A percentile compares a stretch with the other conserved stretches of the same genome.
Evolutionary conservation across 2,113 vertebrate species (phyloP).

Genomic region (Sardina pilchardus): DNA sequence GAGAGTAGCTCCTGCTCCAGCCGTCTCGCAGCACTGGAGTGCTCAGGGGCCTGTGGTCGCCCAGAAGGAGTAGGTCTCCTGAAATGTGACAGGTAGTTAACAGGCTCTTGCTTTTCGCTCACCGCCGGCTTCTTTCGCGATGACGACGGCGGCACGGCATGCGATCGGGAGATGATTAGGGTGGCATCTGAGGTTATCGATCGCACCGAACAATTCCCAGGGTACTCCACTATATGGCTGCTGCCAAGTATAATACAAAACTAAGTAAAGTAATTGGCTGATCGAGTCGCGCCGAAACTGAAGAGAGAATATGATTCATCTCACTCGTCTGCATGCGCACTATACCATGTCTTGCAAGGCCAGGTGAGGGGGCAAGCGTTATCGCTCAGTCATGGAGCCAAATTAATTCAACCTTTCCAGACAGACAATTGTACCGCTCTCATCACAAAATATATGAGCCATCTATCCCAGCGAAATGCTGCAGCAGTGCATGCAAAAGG

Average conservation of each 20-base stretch:
- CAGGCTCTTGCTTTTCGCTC: conserved; percentile 41
- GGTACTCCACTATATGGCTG: neutral
- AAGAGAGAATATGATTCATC: neutral
- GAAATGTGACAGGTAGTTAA: conserved; percentile 55
- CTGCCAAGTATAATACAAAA: neutral
- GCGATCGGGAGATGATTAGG: conserved; percentile 39
- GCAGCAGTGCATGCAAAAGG: neutral
- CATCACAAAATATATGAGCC: neutral
- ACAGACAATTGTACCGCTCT: neutral
- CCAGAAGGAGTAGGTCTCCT: conserved; percentile 33
- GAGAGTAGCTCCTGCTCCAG: neutral
- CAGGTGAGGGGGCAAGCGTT: neutral
- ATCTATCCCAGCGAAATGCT: neutral
- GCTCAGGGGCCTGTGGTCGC: conserved; percentile 18
- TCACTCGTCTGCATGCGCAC: neutral
- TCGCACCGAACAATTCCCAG: conserved; percentile 5
- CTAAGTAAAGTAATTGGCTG: neutral
- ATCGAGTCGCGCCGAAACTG: neutral
- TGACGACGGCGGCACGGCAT: conserved; percentile 32
- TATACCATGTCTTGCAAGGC: neutral
- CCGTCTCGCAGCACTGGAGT: neutral
- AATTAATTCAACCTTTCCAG: neutral
- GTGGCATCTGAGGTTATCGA: conserved; percentile 41
- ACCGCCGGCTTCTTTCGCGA: conserved; percentile 38
- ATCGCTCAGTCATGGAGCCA: neutral